These are phyloP conservation scores for Drosophila anomelani DNA, from an alignment of 2,888 invertebrate genomes.

Conservation along the genomic window DNA sequence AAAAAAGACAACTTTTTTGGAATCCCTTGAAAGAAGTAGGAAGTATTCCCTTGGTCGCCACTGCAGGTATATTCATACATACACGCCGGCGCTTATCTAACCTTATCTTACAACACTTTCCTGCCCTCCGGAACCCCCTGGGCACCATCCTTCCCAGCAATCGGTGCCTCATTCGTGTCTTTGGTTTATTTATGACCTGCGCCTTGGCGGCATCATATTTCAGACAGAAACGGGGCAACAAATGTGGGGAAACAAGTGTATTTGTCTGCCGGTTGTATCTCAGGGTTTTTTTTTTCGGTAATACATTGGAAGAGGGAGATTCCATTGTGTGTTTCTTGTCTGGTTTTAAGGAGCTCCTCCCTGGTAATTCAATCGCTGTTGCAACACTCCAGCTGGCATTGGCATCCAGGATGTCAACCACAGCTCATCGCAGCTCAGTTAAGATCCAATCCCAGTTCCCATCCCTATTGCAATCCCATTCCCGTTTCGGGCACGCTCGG, in stretches of 20 bases:
- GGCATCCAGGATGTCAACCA: conserved; percentile 77
- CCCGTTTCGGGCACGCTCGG: conserved; percentile 56
- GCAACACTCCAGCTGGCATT: conserved; percentile 70
- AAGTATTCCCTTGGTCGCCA: conserved; percentile 20
- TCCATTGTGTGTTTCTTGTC: conserved; percentile 36
- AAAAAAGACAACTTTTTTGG: background rate
- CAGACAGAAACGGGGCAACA: conserved; percentile 49
- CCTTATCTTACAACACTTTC: conserved; percentile 77
- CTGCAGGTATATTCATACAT: conserved; percentile 20
- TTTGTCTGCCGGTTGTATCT: conserved; percentile 57
- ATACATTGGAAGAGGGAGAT: too few relatives aligned
- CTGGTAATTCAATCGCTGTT: conserved; percentile 69
- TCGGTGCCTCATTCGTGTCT: conserved; percentile 38
- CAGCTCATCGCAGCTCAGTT: conserved; percentile 50
- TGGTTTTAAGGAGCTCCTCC: conserved; percentile 27
- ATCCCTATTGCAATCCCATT: conserved; percentile 16
- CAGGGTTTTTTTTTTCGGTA: conserved; percentile 12
- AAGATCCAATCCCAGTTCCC: conserved; percentile 34
- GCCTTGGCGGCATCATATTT: conserved; percentile 76
- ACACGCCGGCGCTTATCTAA: conserved; percentile 70
- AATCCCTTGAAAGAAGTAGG: conserved; percentile 9
- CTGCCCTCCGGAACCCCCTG: conserved; percentile 33
- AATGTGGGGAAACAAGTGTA: conserved; percentile 67
- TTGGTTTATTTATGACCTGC: conserved; percentile 73
- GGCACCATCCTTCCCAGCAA: conserved; percentile 20